Evolutionary conservation across 2,113 vertebrate genomes (phyloP).

Genomic region (Martes martes): DNA sequence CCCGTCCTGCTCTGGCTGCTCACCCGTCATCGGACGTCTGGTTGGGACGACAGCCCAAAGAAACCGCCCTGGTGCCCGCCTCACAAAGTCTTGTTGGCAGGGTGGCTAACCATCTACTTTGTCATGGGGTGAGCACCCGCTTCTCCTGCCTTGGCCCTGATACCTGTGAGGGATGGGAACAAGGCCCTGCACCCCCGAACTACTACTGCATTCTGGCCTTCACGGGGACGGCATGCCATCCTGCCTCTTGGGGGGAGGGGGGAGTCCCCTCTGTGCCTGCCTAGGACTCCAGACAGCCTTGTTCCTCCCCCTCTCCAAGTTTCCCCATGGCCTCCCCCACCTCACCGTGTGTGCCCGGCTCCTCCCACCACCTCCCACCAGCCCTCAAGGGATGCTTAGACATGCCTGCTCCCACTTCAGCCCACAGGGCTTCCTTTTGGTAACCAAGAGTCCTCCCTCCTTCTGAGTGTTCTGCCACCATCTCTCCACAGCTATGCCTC

Average conservation of each 20-base stretch:
- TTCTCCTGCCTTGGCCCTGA: background rate
- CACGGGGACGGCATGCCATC: background rate
- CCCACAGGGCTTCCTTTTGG: background rate
- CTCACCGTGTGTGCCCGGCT: background rate
- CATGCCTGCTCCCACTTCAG: background rate
- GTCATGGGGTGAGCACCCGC: constrained; percentile 87
- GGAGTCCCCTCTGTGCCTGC: background rate
- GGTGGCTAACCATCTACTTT: constrained; percentile 89
- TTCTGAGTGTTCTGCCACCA: background rate
- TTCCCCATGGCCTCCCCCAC: background rate
- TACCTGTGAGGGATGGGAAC: background rate
- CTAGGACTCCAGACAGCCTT: background rate
- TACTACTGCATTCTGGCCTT: background rate
- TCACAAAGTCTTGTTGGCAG: constrained; percentile 84
- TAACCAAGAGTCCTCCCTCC: background rate
- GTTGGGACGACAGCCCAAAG: constrained; percentile 86
- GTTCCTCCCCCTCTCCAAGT: background rate
- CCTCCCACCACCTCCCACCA: background rate
- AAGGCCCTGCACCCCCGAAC: background rate
- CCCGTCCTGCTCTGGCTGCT: constrained; percentile 86
- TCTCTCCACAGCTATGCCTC: constrained; percentile 88
- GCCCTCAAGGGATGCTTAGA: background rate
- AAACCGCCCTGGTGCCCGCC: constrained; percentile 90
- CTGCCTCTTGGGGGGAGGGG: background rate
- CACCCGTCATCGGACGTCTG: constrained; percentile 79